Percentiles rank a stretch among this genome's conserved stretches.
phyloP scores from a whole-genome alignment of 2,113 vertebrate genomes.

The Numenius arquata region DNA sequence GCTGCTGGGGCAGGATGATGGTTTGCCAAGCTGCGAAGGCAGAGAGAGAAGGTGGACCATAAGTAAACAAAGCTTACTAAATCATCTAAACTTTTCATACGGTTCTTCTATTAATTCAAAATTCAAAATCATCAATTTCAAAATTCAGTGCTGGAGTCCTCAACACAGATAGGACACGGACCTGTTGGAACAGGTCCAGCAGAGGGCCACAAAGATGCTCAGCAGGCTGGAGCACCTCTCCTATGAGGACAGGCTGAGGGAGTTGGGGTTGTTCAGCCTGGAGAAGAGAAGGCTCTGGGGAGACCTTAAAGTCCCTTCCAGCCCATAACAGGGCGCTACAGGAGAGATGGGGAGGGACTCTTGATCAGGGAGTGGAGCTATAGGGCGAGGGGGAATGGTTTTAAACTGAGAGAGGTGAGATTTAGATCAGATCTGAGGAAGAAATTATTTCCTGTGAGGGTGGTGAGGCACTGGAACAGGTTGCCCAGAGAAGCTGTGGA shows the following conservation, averaged over 20 bases:
- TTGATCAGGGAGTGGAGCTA: too few species aligned
- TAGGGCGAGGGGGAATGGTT: too few species aligned
- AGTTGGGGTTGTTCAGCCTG: not conserved
- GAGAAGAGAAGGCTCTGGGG: not conserved
- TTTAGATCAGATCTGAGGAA: too few species aligned
- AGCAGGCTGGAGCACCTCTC: not conserved
- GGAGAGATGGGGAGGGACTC: too few species aligned
- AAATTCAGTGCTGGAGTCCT: not conserved
- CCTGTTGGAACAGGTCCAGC: not conserved
- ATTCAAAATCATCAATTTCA: not conserved
- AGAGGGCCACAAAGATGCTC: not conserved
- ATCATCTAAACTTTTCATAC: not conserved
- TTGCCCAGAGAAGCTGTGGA: too few species aligned
- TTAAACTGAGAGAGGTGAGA: too few species aligned
- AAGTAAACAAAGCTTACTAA: not conserved
- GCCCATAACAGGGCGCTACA: too few species aligned
- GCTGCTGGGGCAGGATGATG: not conserved
- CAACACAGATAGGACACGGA: not conserved
- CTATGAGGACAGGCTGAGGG: not conserved
- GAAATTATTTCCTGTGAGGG: too few species aligned
- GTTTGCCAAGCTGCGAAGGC: not conserved
- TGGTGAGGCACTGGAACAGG: too few species aligned
- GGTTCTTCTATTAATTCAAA: not conserved
- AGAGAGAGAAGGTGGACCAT: not conserved
- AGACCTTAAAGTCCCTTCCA: not conserved